Conservation (phyloP, 2,888 invertebrate genomes). For the Suillia variegata region DNA sequence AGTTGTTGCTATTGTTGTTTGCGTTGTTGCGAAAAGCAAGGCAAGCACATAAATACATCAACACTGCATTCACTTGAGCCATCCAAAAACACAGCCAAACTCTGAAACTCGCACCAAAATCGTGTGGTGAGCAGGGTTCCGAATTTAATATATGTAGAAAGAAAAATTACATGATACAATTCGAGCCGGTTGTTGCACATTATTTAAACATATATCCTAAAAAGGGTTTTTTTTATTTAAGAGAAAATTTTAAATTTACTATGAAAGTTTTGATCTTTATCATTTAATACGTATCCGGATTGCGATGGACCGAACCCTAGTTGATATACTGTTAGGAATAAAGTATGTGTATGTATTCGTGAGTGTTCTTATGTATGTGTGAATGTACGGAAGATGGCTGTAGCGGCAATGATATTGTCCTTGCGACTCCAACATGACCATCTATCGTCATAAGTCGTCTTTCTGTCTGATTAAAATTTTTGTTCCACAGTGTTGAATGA, state of each 20-base stretch:
- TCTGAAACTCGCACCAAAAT: not conserved
- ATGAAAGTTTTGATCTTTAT: no score
- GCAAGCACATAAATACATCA: constrained; percentile 26
- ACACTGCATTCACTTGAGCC: constrained; percentile 18
- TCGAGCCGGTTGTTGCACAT: no score
- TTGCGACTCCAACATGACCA: constrained; percentile 19
- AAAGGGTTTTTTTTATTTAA: no score
- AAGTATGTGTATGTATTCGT: no score
- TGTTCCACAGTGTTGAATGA: constrained; percentile 15
- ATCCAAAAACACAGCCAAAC: constrained; percentile 1
- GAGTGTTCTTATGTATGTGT: not conserved
- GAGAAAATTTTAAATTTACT: no score
- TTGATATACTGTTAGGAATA: no score
- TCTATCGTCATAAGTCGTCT: constrained; percentile 28
- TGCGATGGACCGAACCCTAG: not conserved
- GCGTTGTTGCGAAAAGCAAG: constrained; percentile 13
- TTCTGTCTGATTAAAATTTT: constrained; percentile 27
- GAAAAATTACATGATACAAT: no score
- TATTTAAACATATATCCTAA: no score
- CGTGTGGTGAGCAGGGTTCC: no score
- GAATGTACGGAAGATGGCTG: not conserved
- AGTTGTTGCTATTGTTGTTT: constrained; percentile 10
- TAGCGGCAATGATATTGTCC: constrained; percentile 6
- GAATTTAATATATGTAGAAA: no score
- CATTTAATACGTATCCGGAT: no score